phyloP scores from a whole-genome alignment of 35 echinoderm and acorn worm species.

The Apostichopus californicus region DNA sequence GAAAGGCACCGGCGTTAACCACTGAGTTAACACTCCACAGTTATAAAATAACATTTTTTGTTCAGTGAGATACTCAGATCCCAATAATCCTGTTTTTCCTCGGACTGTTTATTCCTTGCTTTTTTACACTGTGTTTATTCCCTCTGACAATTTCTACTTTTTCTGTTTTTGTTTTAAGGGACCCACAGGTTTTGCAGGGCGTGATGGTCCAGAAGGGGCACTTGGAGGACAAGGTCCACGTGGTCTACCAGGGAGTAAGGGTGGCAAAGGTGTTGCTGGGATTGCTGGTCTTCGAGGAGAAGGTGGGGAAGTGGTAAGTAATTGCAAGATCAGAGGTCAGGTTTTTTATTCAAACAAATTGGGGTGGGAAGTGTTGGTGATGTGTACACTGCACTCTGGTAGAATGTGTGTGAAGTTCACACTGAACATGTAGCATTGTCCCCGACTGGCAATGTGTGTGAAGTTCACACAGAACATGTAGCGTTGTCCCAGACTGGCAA shows the following conservation, averaged over 20 bases:
- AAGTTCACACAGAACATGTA: no score
- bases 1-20: no score
- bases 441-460: no score
- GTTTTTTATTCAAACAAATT: not conserved
- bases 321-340: not conserved
- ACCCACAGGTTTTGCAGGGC: conserved; percentile 55
- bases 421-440: no score
- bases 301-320: conserved; percentile 77
- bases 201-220: conserved; percentile 50
- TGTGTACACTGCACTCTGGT: not conserved
- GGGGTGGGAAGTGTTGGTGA: not conserved
- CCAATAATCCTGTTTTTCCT: no score
- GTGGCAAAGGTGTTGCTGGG: conserved; percentile 64
- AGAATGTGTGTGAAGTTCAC: no score
- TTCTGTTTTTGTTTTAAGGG: conserved; percentile 54
- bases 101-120: no score
- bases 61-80: no score
- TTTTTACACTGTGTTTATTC: not conserved
- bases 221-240: conserved; percentile 26
- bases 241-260: conserved; percentile 73
- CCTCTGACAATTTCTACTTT: not conserved
- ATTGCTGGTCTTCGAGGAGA: conserved; percentile 61
- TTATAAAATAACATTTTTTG: no score
- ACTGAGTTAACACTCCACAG: no score
- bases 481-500: no score